Conservation (phyloP, 92 coral and sea anemone species). For the Nematostella vectensis region DNA sequence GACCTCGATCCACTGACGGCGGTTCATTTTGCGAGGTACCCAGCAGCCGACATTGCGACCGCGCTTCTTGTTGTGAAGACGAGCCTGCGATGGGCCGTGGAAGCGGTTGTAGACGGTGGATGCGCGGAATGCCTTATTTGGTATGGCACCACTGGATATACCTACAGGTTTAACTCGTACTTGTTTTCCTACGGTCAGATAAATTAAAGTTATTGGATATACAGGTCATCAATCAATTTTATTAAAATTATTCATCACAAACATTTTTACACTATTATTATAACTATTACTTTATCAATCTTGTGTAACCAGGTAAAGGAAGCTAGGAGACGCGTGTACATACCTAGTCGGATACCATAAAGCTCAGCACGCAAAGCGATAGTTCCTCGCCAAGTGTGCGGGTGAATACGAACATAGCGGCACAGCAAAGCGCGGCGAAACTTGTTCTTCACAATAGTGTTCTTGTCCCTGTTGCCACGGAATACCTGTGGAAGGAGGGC, state of each 20-base stretch:
- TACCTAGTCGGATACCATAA: conserved; percentile 51
- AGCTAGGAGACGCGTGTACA: too few relatives aligned
- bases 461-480: conserved; percentile 43
- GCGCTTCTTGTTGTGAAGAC: conserved; percentile 51
- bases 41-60: conserved; percentile 75
- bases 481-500: conserved; percentile 32
- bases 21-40: conserved; percentile 62
- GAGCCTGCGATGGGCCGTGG: conserved; percentile 67
- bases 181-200: too few relatives aligned
- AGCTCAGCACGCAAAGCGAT: conserved; percentile 54
- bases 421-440: conserved; percentile 35
- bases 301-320: too few relatives aligned
- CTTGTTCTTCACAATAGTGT: conserved; percentile 39
- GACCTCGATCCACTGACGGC: conserved; percentile 77
- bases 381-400: conserved; percentile 43
- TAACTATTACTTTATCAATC: too few relatives aligned
- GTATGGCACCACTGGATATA: conserved; percentile 39
- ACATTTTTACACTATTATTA: too few relatives aligned
- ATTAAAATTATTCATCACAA: too few relatives aligned
- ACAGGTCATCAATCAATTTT: too few relatives aligned
- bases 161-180: conserved; percentile 50
- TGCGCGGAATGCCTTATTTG: conserved; percentile 63
- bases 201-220: too few relatives aligned
- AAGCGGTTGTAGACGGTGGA: conserved; percentile 42
- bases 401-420: conserved; percentile 50